Evolutionary conservation across 1,140 invertebrate species (phyloP).

Genomic region (Bradysia coprophila): DNA sequence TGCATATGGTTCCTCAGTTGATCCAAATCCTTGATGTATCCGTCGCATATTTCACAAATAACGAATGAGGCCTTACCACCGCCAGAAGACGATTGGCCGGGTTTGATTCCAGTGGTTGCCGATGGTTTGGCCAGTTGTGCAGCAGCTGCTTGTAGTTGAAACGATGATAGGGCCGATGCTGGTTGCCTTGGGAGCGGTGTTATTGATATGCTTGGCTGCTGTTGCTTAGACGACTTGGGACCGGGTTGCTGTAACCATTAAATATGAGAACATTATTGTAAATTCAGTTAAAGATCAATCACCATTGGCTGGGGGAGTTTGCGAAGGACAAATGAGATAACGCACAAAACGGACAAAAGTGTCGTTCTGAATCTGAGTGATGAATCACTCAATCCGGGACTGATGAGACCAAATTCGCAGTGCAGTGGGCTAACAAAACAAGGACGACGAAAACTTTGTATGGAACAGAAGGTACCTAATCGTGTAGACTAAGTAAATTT

Average conservation of each 20-base stretch:
- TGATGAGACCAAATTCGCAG: too few species aligned
- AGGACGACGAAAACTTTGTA: too few species aligned
- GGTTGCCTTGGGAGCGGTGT: conserved; percentile 61
- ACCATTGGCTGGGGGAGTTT: too few species aligned
- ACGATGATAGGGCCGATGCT: conserved; percentile 8
- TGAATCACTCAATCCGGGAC: too few species aligned
- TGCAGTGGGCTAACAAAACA: too few species aligned
- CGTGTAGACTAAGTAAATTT: too few species aligned
- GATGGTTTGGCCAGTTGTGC: conserved; percentile 25
- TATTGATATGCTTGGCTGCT: conserved; percentile 77
- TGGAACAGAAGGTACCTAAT: too few species aligned
- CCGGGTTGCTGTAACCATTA: conserved; percentile 4
- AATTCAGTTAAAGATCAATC: neutral
- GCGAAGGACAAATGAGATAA: too few species aligned
- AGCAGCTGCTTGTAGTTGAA: neutral
- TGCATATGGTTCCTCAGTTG: conserved; percentile 88
- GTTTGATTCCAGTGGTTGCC: conserved; percentile 26
- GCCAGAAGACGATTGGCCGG: conserved; percentile 21
- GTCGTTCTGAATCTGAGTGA: too few species aligned
- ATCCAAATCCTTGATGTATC: conserved; percentile 86
- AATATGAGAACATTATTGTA: too few species aligned
- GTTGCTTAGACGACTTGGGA: conserved; percentile 6
- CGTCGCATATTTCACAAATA: conserved; percentile 89
- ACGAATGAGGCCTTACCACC: conserved; percentile 63
- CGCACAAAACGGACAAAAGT: too few species aligned